phyloP scores from a whole-genome alignment of 2,113 vertebrate genomes.

The Vulpes vulpes region DNA sequence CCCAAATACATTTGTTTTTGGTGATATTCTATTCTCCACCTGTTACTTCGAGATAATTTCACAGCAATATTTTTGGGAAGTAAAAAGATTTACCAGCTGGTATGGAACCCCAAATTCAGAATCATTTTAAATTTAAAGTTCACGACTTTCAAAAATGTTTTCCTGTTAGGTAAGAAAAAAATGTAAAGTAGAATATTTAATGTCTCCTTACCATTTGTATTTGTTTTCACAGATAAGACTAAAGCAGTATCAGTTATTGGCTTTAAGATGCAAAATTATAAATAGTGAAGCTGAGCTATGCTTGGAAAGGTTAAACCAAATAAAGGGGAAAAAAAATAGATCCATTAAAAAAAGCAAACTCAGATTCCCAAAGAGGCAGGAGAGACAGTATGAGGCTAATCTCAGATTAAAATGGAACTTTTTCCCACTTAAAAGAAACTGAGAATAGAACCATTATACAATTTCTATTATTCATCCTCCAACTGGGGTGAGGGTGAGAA shows the following conservation, averaged over 20 bases:
- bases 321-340: background rate
- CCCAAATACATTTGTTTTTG: background rate
- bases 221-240: conserved; percentile 67
- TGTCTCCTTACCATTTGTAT: background rate
- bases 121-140: conserved; percentile 63
- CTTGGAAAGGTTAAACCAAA: conserved; percentile 17
- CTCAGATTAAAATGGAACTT: background rate
- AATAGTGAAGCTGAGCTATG: conserved; percentile 17
- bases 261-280: conserved; percentile 66
- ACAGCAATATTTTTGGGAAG: conserved; percentile 50
- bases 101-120: conserved; percentile 40
- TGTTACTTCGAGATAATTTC: conserved; percentile 13
- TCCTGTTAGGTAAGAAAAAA: conserved; percentile 62
- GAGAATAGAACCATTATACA: background rate
- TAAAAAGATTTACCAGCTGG: conserved; percentile 52
- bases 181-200: conserved; percentile 56
- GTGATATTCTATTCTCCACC: background rate
- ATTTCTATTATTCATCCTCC: conserved; percentile 20
- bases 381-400: background rate
- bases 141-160: conserved; percentile 56
- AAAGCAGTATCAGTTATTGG: conserved; percentile 29
- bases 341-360: conserved; percentile 22
- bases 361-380: conserved; percentile 35
- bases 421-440: background rate
- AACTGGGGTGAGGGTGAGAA: background rate